Evolutionary conservation across 2,113 vertebrate species (phyloP), one percentile per base, ranked within the genome.

Genomic region (Oncorhynchus masou): DNA sequence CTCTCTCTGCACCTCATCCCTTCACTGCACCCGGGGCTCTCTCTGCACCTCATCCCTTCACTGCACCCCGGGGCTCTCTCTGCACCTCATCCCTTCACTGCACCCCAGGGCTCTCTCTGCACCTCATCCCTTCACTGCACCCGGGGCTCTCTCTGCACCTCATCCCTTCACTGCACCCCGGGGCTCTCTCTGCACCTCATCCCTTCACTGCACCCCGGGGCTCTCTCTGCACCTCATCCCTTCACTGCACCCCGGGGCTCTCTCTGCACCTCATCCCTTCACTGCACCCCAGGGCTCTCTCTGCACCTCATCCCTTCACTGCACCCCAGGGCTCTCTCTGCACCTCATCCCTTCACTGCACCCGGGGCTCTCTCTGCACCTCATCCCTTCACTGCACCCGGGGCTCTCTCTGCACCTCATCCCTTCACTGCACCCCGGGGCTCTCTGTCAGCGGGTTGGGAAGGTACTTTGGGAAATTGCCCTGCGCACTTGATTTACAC

Each of bases 381-480:
- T 87, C 84, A 87, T 87, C 81, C 84, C 74, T 84, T 34, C 31
- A 34, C 31, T 34, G 74, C 71, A 69, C 86, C 84, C 3, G 51
- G 69, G 77, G 79, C 86, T 77, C 16, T 13, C 77, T 79, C 82
- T 74, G 80, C 79, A 85, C 85, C 84, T 87, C 84, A 86, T 87
- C 82, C 84, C 75, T 84, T 84, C 11, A 68, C 84, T 86, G 88
- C 85, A 77, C 73, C n/a, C n/a, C n/a, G n/a, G n/a, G n/a, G n/a
- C n/a, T n/a, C n/a, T n/a, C n/a, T 82, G 85, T 88, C 85, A 88
- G 84, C 79, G 78, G 12, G 74, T 83, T 45, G 54, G n/a, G 71
- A 49, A 76, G 75, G 65, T 81, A 68, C 82, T 83, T 73, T 76
- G 78, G 73, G 15, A 89, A 83, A 84, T 88, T 74, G 79, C 72